Conservation (phyloP, 1,140 invertebrate genomes). For the Drosophila novamexicana region DNA sequence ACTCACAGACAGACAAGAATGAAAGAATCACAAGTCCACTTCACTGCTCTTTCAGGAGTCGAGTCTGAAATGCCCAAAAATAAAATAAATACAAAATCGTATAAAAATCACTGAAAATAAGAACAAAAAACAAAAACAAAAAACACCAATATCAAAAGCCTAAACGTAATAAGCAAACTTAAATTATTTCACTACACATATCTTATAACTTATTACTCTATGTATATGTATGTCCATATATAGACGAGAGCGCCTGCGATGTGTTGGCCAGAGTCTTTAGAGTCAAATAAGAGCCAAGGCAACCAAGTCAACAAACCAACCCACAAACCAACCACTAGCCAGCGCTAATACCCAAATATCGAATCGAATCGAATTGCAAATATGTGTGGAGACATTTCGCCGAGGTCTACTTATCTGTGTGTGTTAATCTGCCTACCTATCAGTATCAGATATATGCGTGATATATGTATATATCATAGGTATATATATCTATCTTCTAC, state of each 20-base stretch:
- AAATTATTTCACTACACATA: slow-evolving; percentile 59
- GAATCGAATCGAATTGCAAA: slow-evolving; percentile 51
- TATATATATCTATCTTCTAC: slow-evolving; percentile 13
- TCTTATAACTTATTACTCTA: slow-evolving; percentile 68
- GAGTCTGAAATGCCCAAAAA: slow-evolving; percentile 55
- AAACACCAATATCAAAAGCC: slow-evolving; percentile 13
- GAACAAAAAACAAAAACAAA: background rate
- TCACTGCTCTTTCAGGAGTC: slow-evolving; percentile 61
- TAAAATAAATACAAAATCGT: slow-evolving; percentile 42
- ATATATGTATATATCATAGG: slow-evolving; percentile 13
- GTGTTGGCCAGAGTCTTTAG: slow-evolving; percentile 48
- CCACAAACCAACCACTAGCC: slow-evolving; percentile 63
- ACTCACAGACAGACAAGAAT: slow-evolving; percentile 74
- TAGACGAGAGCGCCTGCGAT: slow-evolving; percentile 42
- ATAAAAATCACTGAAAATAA: slow-evolving; percentile 28
- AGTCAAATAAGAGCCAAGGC: slow-evolving; percentile 42
- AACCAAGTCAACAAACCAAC: slow-evolving; percentile 43
- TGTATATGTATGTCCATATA: slow-evolving; percentile 64
- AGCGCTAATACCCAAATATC: slow-evolving; percentile 74
- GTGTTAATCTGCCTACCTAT: slow-evolving; percentile 27
- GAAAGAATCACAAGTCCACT: slow-evolving; percentile 70
- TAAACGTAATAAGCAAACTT: slow-evolving; percentile 70
- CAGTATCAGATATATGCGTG: slow-evolving; percentile 18
- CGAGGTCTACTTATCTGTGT: slow-evolving; percentile 53
- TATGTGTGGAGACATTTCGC: slow-evolving; percentile 74